These are phyloP conservation scores for Stigmatopora nigra DNA, from an alignment of 2,113 vertebrate genomes.

Conservation along the genomic window DNA sequence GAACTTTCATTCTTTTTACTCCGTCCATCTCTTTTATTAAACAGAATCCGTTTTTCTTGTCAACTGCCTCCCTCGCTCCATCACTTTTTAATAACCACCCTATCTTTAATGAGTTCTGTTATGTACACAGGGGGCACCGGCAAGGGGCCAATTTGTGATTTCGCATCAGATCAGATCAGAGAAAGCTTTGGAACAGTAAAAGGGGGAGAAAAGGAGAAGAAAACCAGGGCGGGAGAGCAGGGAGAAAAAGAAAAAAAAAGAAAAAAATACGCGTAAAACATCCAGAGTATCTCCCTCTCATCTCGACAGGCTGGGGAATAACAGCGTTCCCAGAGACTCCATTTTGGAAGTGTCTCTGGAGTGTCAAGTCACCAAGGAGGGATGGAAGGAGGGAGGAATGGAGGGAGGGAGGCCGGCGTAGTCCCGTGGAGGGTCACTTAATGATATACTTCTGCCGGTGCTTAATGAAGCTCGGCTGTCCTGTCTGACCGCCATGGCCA, in stretches of 20 bases:
- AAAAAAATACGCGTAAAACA: conserved; percentile 13
- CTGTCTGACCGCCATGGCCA: not conserved
- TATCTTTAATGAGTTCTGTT: conserved; percentile 71
- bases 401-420: conserved; percentile 19
- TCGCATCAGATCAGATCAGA: conserved; percentile 66
- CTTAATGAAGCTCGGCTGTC: conserved; percentile 38
- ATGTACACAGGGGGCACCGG: conserved; percentile 66
- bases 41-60: conserved; percentile 59
- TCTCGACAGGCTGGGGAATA: conserved; percentile 57
- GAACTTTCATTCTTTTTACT: conserved; percentile 16
- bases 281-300: conserved; percentile 46
- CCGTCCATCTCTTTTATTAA: conserved; percentile 51
- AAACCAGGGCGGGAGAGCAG: conserved; percentile 5
- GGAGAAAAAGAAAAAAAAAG: not conserved
- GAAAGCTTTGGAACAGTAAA: conserved; percentile 45
- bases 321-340: conserved; percentile 41
- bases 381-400: conserved; percentile 19
- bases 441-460: conserved; percentile 30
- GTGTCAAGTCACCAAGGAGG: conserved; percentile 46
- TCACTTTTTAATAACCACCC: conserved; percentile 71
- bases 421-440: conserved; percentile 38
- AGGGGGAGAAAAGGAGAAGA: conserved; percentile 10
- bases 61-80: conserved; percentile 55
- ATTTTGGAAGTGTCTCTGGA: conserved; percentile 62
- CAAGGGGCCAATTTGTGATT: conserved; percentile 70